Evolutionary conservation across 2,888 invertebrate genomes (phyloP).

Genomic region (Xestia xanthographa): DNA sequence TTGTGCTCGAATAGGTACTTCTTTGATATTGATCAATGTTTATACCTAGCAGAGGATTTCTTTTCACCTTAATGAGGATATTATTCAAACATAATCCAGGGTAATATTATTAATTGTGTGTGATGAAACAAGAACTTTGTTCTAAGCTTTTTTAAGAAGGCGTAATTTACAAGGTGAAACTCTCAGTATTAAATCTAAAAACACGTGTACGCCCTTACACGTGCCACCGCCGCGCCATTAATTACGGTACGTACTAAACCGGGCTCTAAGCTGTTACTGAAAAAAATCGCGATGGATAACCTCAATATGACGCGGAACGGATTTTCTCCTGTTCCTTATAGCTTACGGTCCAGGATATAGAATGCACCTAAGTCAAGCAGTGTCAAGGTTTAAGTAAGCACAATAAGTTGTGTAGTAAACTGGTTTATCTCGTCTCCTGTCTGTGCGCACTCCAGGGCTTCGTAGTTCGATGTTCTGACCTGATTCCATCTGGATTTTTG

Average conservation of each 20-base stretch:
- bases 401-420: conserved; percentile 15
- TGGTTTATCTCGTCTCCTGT: not conserved
- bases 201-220: not conserved
- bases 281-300: not conserved
- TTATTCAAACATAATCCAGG: not conserved
- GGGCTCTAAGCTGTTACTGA: not conserved
- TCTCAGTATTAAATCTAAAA: not conserved
- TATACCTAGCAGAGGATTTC: not conserved
- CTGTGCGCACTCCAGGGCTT: not conserved
- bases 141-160: not conserved
- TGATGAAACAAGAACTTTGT: not conserved
- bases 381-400: conserved; percentile 28
- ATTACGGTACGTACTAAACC: not conserved
- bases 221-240: not conserved
- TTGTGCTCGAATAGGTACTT: too few relatives aligned
- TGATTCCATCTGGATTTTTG: not conserved
- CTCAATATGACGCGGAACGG: not conserved
- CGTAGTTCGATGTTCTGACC: conserved; percentile 8
- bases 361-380: conserved; percentile 18
- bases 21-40: too few relatives aligned
- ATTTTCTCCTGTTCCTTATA: not conserved
- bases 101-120: not conserved
- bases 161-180: not conserved
- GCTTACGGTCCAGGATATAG: not conserved
- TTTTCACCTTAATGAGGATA: not conserved